Evolutionary conservation across 1,140 invertebrate species (phyloP).

Genomic region (Tetraneura akinire): DNA sequence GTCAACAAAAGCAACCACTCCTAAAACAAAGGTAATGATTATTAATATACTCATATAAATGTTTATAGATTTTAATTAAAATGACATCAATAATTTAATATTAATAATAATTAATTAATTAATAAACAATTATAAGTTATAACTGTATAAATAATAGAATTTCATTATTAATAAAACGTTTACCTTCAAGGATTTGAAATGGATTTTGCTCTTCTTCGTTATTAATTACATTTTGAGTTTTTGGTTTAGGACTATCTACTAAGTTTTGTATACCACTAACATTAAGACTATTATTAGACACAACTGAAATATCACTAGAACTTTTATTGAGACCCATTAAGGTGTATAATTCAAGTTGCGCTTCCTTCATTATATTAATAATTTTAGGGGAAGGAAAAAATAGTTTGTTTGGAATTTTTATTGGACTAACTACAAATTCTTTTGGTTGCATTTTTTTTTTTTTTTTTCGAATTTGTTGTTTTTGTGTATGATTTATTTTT

Average conservation of each 20-base stretch:
- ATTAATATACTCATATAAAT: too few relatives aligned
- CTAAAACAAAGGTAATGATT: slow-evolving; percentile 1
- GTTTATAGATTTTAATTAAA: too few relatives aligned
- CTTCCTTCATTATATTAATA: slow-evolving; percentile 21
- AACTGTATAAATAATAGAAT: too few relatives aligned
- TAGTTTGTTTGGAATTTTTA: background rate
- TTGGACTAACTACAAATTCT: background rate
- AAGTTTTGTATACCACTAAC: slow-evolving; percentile 39
- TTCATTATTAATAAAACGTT: background rate
- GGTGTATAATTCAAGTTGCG: slow-evolving; percentile 23
- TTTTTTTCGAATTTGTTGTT: background rate
- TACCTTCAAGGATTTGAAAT: background rate
- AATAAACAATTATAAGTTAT: too few relatives aligned
- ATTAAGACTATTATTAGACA: background rate
- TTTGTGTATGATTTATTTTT: background rate
- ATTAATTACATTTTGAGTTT: background rate
- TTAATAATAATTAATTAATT: too few relatives aligned
- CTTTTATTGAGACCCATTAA: slow-evolving; percentile 35
- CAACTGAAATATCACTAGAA: slow-evolving; percentile 3
- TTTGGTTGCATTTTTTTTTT: background rate
- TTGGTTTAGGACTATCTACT: background rate
- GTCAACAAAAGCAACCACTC: slow-evolving; percentile 44
- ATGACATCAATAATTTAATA: too few relatives aligned
- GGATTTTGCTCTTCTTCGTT: background rate
- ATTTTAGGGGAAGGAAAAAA: slow-evolving; percentile 28